A percentile compares a stretch with the other conserved stretches of the same genome.
Evolutionary conservation across 2,888 invertebrate species (phyloP).

Genomic region (Eristalis arbustorum): DNA sequence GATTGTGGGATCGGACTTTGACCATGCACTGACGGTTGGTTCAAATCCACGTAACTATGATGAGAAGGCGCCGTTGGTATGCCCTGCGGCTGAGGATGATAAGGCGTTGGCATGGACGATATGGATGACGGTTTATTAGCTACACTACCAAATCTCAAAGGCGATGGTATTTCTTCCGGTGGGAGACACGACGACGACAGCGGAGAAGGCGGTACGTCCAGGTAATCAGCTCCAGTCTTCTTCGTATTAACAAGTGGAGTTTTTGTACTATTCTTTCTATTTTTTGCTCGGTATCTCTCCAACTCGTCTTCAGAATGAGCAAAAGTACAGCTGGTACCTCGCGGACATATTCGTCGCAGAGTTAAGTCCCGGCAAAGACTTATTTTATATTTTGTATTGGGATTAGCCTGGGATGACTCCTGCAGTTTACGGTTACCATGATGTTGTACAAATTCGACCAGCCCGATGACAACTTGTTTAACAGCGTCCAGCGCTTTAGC

Average conservation of each 20-base stretch:
- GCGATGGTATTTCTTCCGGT: conserved; percentile 74
- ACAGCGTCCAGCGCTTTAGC: conserved; percentile 86
- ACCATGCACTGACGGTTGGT: conserved; percentile 65
- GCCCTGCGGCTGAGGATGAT: conserved; percentile 46
- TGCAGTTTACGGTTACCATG: conserved; percentile 86
- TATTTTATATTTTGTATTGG: conserved; percentile 91
- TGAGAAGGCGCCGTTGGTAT: conserved; percentile 58
- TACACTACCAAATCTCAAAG: conserved; percentile 75
- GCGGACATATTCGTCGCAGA: conserved; percentile 89
- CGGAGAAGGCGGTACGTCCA: conserved; percentile 69
- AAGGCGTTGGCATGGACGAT: conserved; percentile 68
- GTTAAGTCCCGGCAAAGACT: conserved; percentile 93
- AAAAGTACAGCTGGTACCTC: conserved; percentile 93
- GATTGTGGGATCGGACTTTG: conserved; percentile 59
- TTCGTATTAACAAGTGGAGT: conserved; percentile 73
- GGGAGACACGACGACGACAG: conserved; percentile 70
- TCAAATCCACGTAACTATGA: conserved; percentile 69
- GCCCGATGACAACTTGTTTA: conserved; percentile 86
- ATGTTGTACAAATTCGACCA: conserved; percentile 89
- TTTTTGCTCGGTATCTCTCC: conserved; percentile 88
- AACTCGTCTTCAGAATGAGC: conserved; percentile 95
- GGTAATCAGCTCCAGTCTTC: conserved; percentile 72
- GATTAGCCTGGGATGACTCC: conserved; percentile 82
- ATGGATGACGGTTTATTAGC: conserved; percentile 56
- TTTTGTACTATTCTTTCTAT: conserved; percentile 82